Evolutionary conservation across 2,797 vertebrate species (phyloP).

Genomic region (Poecilia velifera): DNA sequence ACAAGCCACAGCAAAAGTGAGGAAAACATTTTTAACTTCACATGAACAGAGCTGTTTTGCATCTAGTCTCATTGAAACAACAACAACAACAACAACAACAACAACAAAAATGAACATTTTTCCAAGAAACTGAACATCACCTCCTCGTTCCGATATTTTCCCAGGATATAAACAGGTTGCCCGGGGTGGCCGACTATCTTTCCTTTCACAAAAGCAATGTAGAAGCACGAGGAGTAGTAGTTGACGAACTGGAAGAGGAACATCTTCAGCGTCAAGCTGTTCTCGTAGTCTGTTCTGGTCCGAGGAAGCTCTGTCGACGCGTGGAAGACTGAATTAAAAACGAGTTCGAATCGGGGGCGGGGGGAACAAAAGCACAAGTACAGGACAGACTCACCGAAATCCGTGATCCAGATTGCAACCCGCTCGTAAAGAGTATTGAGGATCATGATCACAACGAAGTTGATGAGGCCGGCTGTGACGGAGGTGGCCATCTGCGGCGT

Average conservation of each 20-base stretch:
- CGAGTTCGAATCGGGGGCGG: rapidly evolving
- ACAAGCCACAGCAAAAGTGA: conserved; percentile 3
- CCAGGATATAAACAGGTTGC: conserved; percentile 87
- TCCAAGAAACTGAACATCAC: conserved; percentile 59
- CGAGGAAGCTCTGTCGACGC: conserved; percentile 87
- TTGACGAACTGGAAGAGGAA: conserved; percentile 97
- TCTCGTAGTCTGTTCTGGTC: conserved; percentile 93
- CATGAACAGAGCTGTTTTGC: neutral
- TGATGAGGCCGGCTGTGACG: conserved; percentile 91
- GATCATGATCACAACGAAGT: conserved; percentile 92
- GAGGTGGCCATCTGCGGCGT: conserved; percentile 94
- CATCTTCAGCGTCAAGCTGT: conserved; percentile 96
- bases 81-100: neutral
- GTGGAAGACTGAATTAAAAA: neutral
- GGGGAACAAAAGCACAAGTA: neutral
- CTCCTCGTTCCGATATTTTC: conserved; percentile 92
- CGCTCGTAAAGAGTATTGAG: conserved; percentile 91
- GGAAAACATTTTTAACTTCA: neutral
- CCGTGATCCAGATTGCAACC: conserved; percentile 92
- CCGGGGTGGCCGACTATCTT: conserved; percentile 91
- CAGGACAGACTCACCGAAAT: conserved; percentile 83
- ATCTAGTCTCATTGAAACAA: neutral
- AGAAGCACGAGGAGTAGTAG: conserved; percentile 97
- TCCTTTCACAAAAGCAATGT: conserved; percentile 94
- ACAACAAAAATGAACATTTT: neutral